A percentile compares a stretch with the other conserved stretches of the same genome.
Evolutionary conservation across 2,797 vertebrate species (phyloP).

Genomic region (Manis crassicaudata): DNA sequence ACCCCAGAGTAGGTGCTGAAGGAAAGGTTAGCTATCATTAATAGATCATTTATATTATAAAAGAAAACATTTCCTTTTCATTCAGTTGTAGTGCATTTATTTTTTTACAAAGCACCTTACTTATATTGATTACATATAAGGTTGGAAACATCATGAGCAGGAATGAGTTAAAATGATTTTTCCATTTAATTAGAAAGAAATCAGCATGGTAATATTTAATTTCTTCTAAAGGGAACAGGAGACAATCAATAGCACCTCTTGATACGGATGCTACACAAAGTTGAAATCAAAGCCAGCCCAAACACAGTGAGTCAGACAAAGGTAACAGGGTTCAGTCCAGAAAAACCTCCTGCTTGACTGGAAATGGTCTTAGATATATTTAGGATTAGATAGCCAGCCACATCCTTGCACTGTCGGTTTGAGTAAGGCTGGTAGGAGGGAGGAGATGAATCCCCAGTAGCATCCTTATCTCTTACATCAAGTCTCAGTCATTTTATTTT

Average conservation of each 20-base stretch:
- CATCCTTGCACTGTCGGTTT: neutral
- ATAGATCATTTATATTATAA: neutral
- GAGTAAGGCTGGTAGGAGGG: neutral
- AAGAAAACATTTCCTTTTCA: neutral
- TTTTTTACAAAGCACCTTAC: slow-evolving; percentile 7
- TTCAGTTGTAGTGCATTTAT: neutral
- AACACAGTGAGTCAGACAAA: neutral
- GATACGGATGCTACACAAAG: neutral
- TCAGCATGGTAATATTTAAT: slow-evolving; percentile 43
- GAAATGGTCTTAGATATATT: neutral
- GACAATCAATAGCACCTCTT: slow-evolving; percentile 55
- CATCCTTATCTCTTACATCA: neutral
- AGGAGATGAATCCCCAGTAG: neutral
- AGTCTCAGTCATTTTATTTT: neutral
- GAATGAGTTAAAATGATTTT: slow-evolving; percentile 70
- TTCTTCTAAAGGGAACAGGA: slow-evolving; percentile 48
- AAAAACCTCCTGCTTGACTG: neutral
- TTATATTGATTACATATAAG: slow-evolving; percentile 30
- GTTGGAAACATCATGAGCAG: slow-evolving; percentile 34
- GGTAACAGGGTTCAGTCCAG: neutral
- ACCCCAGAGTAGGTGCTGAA: neutral
- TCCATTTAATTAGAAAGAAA: slow-evolving; percentile 60
- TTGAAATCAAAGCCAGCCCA: slow-evolving; percentile 1
- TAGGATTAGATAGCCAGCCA: neutral
- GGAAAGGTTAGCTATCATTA: neutral